Base-by-base conservation (phyloP, 2,797 vertebrate species). In the Helarctos malayanus region DNA sequence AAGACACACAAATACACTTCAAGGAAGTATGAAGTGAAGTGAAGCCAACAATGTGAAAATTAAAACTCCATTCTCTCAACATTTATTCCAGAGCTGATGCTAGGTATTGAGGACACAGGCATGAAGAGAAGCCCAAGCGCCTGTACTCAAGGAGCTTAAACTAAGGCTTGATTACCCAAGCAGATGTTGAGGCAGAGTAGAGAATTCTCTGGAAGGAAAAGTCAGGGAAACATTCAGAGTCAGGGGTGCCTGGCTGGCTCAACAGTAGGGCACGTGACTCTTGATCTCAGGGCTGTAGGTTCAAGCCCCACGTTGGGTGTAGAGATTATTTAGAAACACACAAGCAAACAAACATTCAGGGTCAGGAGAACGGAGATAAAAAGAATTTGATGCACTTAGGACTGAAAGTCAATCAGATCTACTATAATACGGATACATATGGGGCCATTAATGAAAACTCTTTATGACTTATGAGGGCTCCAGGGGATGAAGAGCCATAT, bases 61-160 rank as follows among this genome's bases (percentile, higher is more conserved):
- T 35, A 1, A 13, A 68, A n/a, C 4, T 68, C 5, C 13, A 7
- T 73, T 59, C 7, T 75, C 9, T 59, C 16, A 90, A 12, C 35
- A 56, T 4, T 7, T 35, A 47, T 14, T 54, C 3, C 38, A 29
- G 63, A n/a, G 1, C 16, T 80, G 12, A 18, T 23, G 10, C 14
- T 65, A 0, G 0, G 29, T 25, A 21, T 2, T 3, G 0, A 19
- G 35, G 7, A 57, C 15, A 61, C 0, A 11, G 1, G 1, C 9
- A 29, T 27, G 14, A 32, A 52, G 80, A 89, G 0, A 83, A 89
- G 0, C 1, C 47, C n/a, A 73, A 69, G 3, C 38, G 3, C 10
- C 15, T 94, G 52, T 52, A 0, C 32, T 80, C 47, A 52, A n/a
- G 52, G 6, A 93, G 15, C 23, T 84, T 41, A 68, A 75, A 73